A percentile compares a stretch with the other conserved stretches of the same genome.
Evolutionary conservation across 2,797 vertebrate species (phyloP).

Genomic region (Salmo trutta): DNA sequence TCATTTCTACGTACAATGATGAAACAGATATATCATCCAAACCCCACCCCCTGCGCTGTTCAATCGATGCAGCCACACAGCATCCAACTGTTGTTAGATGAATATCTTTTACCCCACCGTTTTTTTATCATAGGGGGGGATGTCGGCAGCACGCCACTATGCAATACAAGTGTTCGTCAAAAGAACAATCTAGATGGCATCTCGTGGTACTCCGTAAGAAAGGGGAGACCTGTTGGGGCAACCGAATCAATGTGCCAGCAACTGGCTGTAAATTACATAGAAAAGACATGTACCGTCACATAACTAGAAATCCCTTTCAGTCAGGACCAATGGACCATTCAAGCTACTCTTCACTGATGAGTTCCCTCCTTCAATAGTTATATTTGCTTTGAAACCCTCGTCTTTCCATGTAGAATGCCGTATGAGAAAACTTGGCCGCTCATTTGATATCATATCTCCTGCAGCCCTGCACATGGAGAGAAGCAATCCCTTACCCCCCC

Average conservation of each 20-base stretch:
- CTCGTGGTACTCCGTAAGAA: background rate
- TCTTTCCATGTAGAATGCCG: slow-evolving; percentile 22
- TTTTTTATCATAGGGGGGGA: slow-evolving; percentile 19
- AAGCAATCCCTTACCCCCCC: slow-evolving; percentile 22
- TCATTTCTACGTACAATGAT: slow-evolving; percentile 49
- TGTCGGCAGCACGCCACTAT: slow-evolving; percentile 34
- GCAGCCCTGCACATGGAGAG: slow-evolving; percentile 27
- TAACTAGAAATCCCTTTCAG: background rate
- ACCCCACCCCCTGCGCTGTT: slow-evolving; percentile 22
- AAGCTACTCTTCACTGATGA: background rate
- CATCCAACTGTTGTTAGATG: slow-evolving; percentile 42
- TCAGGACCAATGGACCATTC: background rate
- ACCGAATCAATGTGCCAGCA: background rate
- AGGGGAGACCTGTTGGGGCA: background rate
- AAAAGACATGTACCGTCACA: background rate
- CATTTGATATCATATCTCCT: slow-evolving; percentile 43
- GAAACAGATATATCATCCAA: slow-evolving; percentile 1
- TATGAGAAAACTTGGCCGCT: slow-evolving; percentile 37
- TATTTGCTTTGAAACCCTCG: slow-evolving; percentile 9
- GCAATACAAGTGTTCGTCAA: slow-evolving; percentile 13
- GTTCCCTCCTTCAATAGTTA: background rate
- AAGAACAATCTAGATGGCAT: slow-evolving; percentile 13
- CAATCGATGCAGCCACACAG: slow-evolving; percentile 45
- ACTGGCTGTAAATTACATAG: background rate
- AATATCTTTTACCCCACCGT: slow-evolving; percentile 28